Percentiles rank a stretch among this genome's conserved stretches.
Conservation (phyloP, 2,888 invertebrate species). For the Acronicta psi region DNA sequence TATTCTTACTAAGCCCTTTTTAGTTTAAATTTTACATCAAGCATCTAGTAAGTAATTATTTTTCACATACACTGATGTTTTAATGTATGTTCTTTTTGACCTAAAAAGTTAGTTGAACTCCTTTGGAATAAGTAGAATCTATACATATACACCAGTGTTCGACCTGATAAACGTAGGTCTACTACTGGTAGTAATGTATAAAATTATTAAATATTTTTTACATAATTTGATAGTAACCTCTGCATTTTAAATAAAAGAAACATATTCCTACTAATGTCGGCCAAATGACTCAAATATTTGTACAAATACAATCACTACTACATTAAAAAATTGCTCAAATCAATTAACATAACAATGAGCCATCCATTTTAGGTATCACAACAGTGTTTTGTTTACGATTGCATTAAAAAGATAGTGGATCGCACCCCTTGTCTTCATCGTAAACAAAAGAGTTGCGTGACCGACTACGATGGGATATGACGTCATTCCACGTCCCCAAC, state of each 20-base stretch:
- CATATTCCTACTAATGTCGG: too few relatives aligned
- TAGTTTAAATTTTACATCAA: conserved; percentile 3
- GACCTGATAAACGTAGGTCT: not conserved
- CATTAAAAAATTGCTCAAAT: too few relatives aligned
- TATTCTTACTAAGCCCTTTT: not conserved
- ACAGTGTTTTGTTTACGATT: conserved; percentile 16
- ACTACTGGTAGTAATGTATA: not conserved
- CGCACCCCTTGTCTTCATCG: not conserved
- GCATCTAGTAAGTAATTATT: conserved; percentile 5
- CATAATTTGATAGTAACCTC: too few relatives aligned
- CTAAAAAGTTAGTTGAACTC: not conserved
- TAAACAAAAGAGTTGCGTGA: conserved; percentile 24
- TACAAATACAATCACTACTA: too few relatives aligned
- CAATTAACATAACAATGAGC: conserved; percentile 20
- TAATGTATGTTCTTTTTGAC: not conserved
- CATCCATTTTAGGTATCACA: not conserved
- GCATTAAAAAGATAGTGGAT: conserved; percentile 1
- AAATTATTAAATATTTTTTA: not conserved
- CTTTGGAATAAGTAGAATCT: not conserved
- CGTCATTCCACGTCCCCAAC: conserved; percentile 17
- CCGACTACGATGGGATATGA: conserved; percentile 16
- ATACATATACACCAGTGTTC: too few relatives aligned
- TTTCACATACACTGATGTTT: not conserved
- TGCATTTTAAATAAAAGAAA: too few relatives aligned
- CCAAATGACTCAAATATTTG: too few relatives aligned